phyloP scores from a whole-genome alignment of 2,888 invertebrate genomes.

The Aquatica leii region DNA sequence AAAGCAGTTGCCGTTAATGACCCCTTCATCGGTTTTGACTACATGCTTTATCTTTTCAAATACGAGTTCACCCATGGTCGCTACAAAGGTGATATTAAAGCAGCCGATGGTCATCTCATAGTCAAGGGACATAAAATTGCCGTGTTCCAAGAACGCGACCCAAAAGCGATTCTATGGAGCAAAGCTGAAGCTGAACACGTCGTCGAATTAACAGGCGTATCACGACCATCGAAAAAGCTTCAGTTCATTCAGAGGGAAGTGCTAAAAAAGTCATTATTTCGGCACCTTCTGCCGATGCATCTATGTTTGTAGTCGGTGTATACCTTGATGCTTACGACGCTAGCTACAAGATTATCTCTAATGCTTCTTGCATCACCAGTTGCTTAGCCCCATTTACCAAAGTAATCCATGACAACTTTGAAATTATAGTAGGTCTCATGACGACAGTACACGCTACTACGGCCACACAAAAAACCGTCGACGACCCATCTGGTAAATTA shows the following conservation, averaged over 20 bases:
- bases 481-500: constrained; percentile 65
- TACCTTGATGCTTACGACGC: constrained; percentile 70
- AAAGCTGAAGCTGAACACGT: constrained; percentile 69
- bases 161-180: constrained; percentile 72
- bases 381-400: constrained; percentile 84
- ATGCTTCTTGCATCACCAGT: constrained; percentile 86
- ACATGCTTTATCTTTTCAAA: constrained; percentile 87
- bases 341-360: constrained; percentile 65
- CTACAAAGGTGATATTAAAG: constrained; percentile 61
- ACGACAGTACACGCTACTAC: constrained; percentile 85
- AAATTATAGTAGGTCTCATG: constrained; percentile 75
- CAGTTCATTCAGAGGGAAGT: constrained; percentile 58
- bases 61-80: constrained; percentile 89
- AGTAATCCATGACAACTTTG: constrained; percentile 75
- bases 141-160: constrained; percentile 51
- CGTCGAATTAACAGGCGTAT: constrained; percentile 78
- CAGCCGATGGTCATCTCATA: constrained; percentile 48
- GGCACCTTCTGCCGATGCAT: constrained; percentile 78
- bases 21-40: constrained; percentile 80
- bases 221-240: constrained; percentile 73
- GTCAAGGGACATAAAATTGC: constrained; percentile 45
- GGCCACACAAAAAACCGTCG: constrained; percentile 79
- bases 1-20: constrained; percentile 83
- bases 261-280: constrained; percentile 59
- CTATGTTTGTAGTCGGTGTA: constrained; percentile 78